A percentile compares a stretch with the other conserved stretches of the same genome.
phyloP scores from a whole-genome alignment of 2,113 vertebrate genomes.

The Bujurquina vittata region DNA sequence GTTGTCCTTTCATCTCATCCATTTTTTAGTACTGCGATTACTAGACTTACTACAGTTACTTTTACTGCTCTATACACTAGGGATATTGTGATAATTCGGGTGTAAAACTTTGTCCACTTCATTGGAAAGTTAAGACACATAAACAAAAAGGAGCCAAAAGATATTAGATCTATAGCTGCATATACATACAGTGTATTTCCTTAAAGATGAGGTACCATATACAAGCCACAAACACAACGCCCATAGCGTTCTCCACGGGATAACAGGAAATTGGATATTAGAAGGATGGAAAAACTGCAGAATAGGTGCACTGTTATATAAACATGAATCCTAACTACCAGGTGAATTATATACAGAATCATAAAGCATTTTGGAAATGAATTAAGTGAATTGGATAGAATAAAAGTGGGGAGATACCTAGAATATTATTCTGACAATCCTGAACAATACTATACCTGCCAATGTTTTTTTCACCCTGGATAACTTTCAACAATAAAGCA shows the following conservation, averaged over 20 bases:
- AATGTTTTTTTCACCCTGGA: not conserved
- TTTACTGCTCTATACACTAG: rapidly evolving
- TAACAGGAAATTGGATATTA: conserved; percentile 16
- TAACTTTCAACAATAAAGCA: not conserved
- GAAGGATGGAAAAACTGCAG: conserved; percentile 18
- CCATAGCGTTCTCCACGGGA: conserved; percentile 15
- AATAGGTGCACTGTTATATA: conserved; percentile 18
- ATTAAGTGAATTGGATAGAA: not conserved
- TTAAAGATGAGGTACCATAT: not conserved
- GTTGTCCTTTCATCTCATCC: conserved; percentile 61
- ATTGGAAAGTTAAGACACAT: not conserved
- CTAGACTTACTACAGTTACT: conserved; percentile 23
- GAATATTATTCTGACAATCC: not conserved
- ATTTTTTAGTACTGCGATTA: conserved; percentile 38
- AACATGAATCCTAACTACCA: not conserved
- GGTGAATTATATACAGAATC: not conserved
- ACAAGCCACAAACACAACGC: conserved; percentile 13
- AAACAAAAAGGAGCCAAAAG: not conserved
- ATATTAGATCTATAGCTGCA: not conserved
- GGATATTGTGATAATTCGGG: not conserved
- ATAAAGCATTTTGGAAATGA: conserved; percentile 3
- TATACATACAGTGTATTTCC: not conserved
- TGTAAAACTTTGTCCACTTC: not conserved
- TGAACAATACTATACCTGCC: not conserved
- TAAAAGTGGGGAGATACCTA: not conserved